A percentile compares a stretch with the other conserved stretches of the same genome.
phyloP scores from a whole-genome alignment of 2,113 vertebrate species.

The Chaetops frenatus region DNA sequence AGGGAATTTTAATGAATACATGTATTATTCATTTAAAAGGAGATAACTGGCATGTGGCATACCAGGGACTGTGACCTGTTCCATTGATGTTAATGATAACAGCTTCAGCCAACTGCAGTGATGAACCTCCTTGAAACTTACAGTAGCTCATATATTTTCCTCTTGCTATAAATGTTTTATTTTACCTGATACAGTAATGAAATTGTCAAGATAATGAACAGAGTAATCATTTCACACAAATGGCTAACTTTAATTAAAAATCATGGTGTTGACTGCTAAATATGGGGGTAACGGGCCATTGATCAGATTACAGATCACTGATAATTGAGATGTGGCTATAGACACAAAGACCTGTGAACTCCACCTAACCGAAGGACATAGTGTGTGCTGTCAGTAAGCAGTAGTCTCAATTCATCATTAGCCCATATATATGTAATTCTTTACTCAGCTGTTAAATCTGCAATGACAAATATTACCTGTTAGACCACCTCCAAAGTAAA shows the following conservation, averaged over 20 bases:
- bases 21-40: conserved; percentile 33
- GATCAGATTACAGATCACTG: conserved; percentile 23
- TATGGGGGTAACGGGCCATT: conserved; percentile 47
- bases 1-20: conserved; percentile 32
- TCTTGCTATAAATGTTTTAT: conserved; percentile 63
- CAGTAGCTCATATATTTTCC: conserved; percentile 39
- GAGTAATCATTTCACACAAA: conserved; percentile 63
- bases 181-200: conserved; percentile 62
- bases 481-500: background rate
- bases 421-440: conserved; percentile 1
- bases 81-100: conserved; percentile 52
- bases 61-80: conserved; percentile 24
- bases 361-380: background rate
- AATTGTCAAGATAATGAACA: conserved; percentile 70
- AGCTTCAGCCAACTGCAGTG: background rate
- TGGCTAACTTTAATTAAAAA: conserved; percentile 66
- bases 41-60: conserved; percentile 4
- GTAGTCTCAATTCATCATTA: conserved; percentile 49
- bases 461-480: conserved; percentile 34
- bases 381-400: background rate
- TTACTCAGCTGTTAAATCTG: conserved; percentile 4
- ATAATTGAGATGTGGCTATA: conserved; percentile 27
- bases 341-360: conserved; percentile 23
- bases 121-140: conserved; percentile 56
- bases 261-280: conserved; percentile 46